Conservation (phyloP, 2,797 vertebrate genomes). For the Triplophysa bombifrons region DNA sequence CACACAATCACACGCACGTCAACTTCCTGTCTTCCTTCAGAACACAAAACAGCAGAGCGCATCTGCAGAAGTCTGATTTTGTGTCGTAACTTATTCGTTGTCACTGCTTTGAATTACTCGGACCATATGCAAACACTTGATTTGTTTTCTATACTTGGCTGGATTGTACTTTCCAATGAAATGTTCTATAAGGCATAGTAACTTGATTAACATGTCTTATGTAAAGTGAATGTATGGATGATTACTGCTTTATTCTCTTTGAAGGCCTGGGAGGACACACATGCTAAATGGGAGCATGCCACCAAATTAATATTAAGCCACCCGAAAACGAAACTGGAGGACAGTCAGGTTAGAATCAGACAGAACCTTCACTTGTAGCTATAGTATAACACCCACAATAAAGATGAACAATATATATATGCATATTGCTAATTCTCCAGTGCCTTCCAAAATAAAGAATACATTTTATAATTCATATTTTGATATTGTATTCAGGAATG, state of each 20-base stretch:
- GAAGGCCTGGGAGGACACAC: constrained; percentile 96
- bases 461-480: no score
- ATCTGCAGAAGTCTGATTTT: constrained; percentile 3
- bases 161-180: background rate
- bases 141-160: background rate
- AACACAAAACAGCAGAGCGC: background rate
- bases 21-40: background rate
- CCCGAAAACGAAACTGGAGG: constrained; percentile 95
- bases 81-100: background rate
- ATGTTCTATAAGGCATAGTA: background rate
- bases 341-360: constrained; percentile 85
- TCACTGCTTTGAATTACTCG: constrained; percentile 1
- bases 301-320: constrained; percentile 95
- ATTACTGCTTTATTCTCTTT: background rate
- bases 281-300: constrained; percentile 92
- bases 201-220: background rate
- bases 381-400: background rate
- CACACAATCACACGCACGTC: background rate
- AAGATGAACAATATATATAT: background rate
- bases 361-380: background rate
- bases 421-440: no score
- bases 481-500: constrained; percentile 80
- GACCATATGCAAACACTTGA: background rate
- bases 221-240: background rate
- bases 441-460: no score